These are phyloP conservation scores for Arnoldichthys spilopterus DNA, from an alignment of 2,797 vertebrate genomes.

Conservation along the genomic window DNA sequence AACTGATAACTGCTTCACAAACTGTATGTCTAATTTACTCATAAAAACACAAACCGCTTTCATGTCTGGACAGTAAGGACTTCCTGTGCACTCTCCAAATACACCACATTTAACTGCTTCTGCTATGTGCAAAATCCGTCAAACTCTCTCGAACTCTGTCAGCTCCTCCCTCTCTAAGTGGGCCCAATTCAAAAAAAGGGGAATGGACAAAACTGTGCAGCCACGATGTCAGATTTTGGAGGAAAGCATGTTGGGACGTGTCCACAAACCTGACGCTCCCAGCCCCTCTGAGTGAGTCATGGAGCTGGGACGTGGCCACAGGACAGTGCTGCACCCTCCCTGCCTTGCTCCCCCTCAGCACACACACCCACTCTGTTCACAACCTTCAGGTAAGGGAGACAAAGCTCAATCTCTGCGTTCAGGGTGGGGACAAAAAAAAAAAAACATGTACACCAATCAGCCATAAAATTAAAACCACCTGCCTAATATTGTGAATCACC, in stretches of 20 bases:
- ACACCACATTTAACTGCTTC: not conserved
- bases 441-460: no score
- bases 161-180: constrained; percentile 1
- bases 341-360: not conserved
- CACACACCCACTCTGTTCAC: constrained; percentile 14
- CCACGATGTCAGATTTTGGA: constrained; percentile 71
- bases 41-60: not conserved
- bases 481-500: no score
- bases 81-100: constrained; percentile 8
- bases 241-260: constrained; percentile 77
- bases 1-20: constrained; percentile 20
- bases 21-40: constrained; percentile 26
- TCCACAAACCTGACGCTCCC: constrained; percentile 50
- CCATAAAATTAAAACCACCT: no score
- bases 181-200: constrained; percentile 13
- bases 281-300: constrained; percentile 76
- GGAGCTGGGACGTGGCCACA: constrained; percentile 75
- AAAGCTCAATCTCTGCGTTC: not conserved
- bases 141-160: constrained; percentile 16
- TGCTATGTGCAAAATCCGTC: constrained; percentile 13
- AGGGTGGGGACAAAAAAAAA: not conserved
- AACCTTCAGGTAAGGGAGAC: not conserved
- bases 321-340: constrained; percentile 70
- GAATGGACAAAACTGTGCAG: constrained; percentile 8
- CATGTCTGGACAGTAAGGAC: not conserved